Percentiles rank a stretch among this genome's conserved stretches.
phyloP scores from a whole-genome alignment of 2,113 vertebrate genomes.

The Probosciger aterrimus region DNA sequence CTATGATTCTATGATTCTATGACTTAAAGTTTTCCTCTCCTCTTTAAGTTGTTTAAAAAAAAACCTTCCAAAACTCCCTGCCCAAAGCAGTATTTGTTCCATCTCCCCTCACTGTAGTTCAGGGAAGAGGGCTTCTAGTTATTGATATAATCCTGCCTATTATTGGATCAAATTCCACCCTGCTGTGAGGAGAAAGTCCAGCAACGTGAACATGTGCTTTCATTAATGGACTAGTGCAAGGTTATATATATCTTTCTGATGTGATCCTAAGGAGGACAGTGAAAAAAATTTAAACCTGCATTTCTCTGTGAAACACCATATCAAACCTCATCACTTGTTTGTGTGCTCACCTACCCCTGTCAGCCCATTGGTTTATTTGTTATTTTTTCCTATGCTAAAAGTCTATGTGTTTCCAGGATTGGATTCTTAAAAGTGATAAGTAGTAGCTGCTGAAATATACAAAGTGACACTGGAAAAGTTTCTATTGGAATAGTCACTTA shows the following conservation, averaged over 20 bases:
- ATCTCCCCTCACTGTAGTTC: background rate
- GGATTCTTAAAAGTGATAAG: background rate
- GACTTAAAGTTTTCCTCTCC: background rate
- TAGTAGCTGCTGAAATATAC: background rate
- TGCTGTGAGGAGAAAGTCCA: background rate
- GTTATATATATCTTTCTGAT: background rate
- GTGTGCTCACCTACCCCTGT: background rate
- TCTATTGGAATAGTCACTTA: background rate
- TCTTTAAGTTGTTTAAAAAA: background rate
- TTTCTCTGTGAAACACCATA: background rate
- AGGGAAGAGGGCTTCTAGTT: background rate
- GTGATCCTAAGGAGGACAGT: background rate
- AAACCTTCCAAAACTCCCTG: background rate
- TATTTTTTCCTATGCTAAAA: background rate
- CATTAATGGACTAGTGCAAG: background rate
- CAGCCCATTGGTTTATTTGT: background rate
- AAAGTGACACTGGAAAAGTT: background rate
- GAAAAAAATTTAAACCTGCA: background rate
- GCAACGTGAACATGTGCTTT: background rate
- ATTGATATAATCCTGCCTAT: background rate
- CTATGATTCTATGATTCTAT: background rate
- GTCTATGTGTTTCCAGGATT: background rate
- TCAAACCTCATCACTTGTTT: background rate
- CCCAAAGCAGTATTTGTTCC: background rate
- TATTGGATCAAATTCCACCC: background rate